Evolutionary conservation across 1,140 invertebrate species (phyloP).

Genomic region (Cheumatopsyche charites): DNA sequence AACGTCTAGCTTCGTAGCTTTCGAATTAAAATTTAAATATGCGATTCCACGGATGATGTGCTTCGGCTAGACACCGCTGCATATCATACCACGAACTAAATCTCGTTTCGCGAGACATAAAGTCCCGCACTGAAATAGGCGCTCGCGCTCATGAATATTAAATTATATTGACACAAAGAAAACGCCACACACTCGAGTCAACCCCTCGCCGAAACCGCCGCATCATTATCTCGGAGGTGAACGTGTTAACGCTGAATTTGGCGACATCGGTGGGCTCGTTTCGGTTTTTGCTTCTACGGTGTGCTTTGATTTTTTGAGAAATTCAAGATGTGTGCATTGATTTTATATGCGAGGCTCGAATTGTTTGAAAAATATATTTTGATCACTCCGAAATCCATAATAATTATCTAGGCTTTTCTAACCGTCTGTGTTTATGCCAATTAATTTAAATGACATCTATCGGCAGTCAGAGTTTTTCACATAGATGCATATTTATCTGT

Average conservation of each 20-base stretch:
- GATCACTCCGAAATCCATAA: too few species aligned
- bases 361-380: too few species aligned
- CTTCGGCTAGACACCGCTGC: constrained; percentile 10
- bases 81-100: constrained; percentile 20
- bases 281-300: too few species aligned
- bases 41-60: constrained; percentile 38
- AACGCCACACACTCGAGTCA: background rate
- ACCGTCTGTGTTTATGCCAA: too few species aligned
- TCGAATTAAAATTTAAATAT: constrained; percentile 48
- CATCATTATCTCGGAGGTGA: constrained; percentile 1
- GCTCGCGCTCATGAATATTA: constrained; percentile 24
- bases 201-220: background rate
- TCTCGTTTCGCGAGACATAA: constrained; percentile 20
- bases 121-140: constrained; percentile 5
- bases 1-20: background rate
- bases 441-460: too few species aligned
- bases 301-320: too few species aligned
- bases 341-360: too few species aligned
- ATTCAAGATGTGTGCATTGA: too few species aligned
- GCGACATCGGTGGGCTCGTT: too few species aligned
- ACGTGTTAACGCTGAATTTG: constrained; percentile 7
- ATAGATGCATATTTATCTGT: too few species aligned
- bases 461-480: too few species aligned
- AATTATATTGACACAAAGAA: constrained; percentile 26
- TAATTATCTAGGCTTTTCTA: too few species aligned